A percentile compares a stretch with the other conserved stretches of the same genome.
These are phyloP conservation scores for Esox niger DNA, from an alignment of 2,113 vertebrate species.

Conservation along the genomic window DNA sequence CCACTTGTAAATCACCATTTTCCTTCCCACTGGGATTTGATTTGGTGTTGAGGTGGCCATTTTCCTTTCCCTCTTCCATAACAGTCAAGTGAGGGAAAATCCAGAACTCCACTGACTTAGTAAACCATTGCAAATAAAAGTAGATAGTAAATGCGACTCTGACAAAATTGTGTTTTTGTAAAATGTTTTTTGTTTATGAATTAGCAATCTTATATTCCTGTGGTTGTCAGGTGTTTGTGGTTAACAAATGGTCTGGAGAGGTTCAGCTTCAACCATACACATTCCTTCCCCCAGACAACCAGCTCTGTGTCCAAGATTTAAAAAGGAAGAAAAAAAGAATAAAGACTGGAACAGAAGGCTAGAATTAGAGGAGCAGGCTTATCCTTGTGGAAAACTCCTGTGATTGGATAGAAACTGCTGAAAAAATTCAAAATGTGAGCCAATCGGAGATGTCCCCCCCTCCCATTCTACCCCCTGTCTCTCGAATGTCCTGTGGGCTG, in stretches of 20 bases:
- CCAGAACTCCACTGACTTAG: constrained; percentile 10
- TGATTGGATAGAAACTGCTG: constrained; percentile 61
- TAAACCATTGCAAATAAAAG: constrained; percentile 33
- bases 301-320: constrained; percentile 58
- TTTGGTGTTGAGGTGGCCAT: constrained; percentile 33
- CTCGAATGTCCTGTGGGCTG: constrained; percentile 59
- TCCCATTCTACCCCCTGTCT: constrained; percentile 59
- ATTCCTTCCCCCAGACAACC: constrained; percentile 70
- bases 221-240: constrained; percentile 48
- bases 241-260: constrained; percentile 45
- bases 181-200: constrained; percentile 25
- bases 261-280: constrained; percentile 68
- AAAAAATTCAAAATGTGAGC: constrained; percentile 66
- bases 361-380: constrained; percentile 49
- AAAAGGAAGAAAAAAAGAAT: constrained; percentile 22
- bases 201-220: constrained; percentile 12
- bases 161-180: neutral
- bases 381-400: constrained; percentile 39
- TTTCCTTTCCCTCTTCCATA: constrained; percentile 10
- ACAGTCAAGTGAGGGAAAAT: constrained; percentile 18
- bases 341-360: constrained; percentile 33
- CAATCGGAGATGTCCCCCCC: constrained; percentile 58
- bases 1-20: constrained; percentile 50
- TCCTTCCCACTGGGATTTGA: constrained; percentile 42
- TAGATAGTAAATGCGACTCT: constrained; percentile 29